Evolutionary conservation across 2,113 vertebrate genomes (phyloP), one percentile per base, ranked within the genome.

Genomic region (Salminus brasiliensis): DNA sequence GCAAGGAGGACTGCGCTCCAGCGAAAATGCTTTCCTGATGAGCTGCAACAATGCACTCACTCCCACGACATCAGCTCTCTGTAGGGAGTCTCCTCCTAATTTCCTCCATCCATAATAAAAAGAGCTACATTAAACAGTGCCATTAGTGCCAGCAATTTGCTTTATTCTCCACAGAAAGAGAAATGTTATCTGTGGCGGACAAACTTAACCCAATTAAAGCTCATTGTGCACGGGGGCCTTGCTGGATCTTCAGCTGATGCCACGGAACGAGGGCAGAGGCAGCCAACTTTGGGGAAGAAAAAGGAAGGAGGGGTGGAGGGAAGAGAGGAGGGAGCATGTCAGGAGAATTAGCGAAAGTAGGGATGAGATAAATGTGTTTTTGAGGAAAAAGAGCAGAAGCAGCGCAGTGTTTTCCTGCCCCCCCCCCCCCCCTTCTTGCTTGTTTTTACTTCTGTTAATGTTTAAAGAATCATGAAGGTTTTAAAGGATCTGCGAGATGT

Each of bases 121-220:
- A 91, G 90, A 91, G 86, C 86, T 84, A 87, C 72, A 88, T 92
- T 93, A 92, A 93, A 91, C 89, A 92, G 86, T 87, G 88, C 89
- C 91, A 94, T 93, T 92, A 94, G 90, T 92, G 91, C 92, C 91
- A 93, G 91, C 88, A 87, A 89, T 90, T 90, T 89, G 89, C 80
- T 88, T 76, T 90, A 89, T 88, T 91, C 90, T 92, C 90, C 32
- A 86, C 93, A 93, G 92, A 93, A 93, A 92, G 91, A 92, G 89
- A 93, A 93, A 91, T 92, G 93, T 93, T 93, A 94, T 94, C 92
- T 94, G 92, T 93, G 88, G 90, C 87, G 87, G 91, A 92, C 93
- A 94, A 94, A 94, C 92, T 93, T 94, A 93, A 94, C 92, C 93
- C 91, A 93, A 94, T 93, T 94, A 93, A 92, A 91, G 90, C 89